Base-by-base conservation (phyloP, 2,888 invertebrate species). In the Lasioglossum marginatum region DNA sequence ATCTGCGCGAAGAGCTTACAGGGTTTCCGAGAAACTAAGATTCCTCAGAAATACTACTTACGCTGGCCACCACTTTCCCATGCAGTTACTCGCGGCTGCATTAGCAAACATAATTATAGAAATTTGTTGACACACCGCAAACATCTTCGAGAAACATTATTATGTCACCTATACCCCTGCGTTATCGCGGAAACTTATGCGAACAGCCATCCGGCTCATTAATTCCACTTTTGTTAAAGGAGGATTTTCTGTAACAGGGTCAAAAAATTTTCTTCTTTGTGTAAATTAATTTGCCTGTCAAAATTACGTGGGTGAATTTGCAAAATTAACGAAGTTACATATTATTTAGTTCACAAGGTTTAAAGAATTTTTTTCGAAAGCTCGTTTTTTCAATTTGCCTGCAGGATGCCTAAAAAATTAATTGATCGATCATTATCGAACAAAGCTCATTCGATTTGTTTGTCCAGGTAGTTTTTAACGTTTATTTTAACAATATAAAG, bases 51-150 rank as follows among this genome's bases (percentile, higher is more conserved):
- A 86, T 82, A 79, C 78, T 82, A 82, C 85, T 86, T 74, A 71
- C 45, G 76, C 73, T 79, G 45, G 19, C 82, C 86, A 77, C 79
- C 68, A 48, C 77, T 82, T 82, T 82, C 78, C 82, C 74, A 34
- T 31, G 66, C 63, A 45, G 52, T 34, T 68, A 10, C 82, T 4
- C 16, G 27, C 2, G 27, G 37, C 31, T 66, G 73, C 86, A 82
- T 79, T 86, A 82, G 79, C 86, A 82, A 85, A 87, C 82, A 79
- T 81, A 85, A 85, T 86, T 85, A 78, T 78, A 81, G 75, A 78
- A 85, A 86, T 86, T 85, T 78, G 85, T 85, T 86, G 81, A 85
- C 81, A 68, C 78, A 66, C 72, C 79, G 70, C n/a, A 77, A 48
- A 77, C 70, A 60, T 48, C 73, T 37, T 74, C 70, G 48, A 45